Conservation (phyloP, 2,113 vertebrate species). For the Nerophis lumbriciformis region DNA sequence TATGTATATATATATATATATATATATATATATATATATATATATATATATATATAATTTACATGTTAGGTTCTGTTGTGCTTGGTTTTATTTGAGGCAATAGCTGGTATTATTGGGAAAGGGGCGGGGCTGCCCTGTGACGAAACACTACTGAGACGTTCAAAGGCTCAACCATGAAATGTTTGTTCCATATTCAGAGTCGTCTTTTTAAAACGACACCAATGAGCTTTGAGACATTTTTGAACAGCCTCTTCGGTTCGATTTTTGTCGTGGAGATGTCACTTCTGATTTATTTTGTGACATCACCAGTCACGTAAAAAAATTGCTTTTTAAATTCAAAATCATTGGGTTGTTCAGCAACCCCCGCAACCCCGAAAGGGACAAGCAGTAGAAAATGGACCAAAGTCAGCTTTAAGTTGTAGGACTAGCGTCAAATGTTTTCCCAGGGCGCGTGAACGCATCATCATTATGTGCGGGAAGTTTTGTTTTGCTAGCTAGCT, state of each 20-base stretch:
- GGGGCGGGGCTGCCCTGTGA: background rate
- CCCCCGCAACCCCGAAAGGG: too few relatives aligned
- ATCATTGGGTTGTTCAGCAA: too few relatives aligned
- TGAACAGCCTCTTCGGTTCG: background rate
- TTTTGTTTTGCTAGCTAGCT: background rate
- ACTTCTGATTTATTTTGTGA: background rate
- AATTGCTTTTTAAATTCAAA: background rate
- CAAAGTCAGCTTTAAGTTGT: background rate
- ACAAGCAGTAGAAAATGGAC: background rate
- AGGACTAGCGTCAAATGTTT: background rate
- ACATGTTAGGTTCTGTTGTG: constrained; percentile 31
- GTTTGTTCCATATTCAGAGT: background rate
- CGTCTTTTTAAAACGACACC: background rate
- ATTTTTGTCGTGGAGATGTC: background rate
- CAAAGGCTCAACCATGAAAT: background rate
- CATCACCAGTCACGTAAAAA: background rate
- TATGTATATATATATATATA: constrained; percentile 22
- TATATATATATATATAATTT: constrained; percentile 15
- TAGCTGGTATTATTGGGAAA: background rate
- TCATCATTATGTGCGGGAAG: background rate
- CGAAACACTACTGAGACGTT: constrained; percentile 7
- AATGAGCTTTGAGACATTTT: background rate
- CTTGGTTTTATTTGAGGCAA: constrained; percentile 10
- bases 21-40: constrained; percentile 26
- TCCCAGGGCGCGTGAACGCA: background rate